Conservation (phyloP, 2,888 invertebrate genomes). For the Ceriagrion tenellum region DNA sequence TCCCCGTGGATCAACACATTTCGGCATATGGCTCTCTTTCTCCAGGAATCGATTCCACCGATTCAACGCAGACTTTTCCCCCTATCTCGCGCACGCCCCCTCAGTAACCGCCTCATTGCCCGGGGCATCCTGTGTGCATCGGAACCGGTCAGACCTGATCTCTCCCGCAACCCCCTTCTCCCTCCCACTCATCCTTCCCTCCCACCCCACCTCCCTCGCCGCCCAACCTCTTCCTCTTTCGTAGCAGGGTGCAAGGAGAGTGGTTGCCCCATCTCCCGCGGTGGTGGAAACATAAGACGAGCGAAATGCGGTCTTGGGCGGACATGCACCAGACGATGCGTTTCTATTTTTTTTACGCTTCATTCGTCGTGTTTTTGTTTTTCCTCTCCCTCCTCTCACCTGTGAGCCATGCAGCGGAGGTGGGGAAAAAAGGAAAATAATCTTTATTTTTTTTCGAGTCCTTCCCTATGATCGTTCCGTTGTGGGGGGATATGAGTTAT, state of each 20-base stretch:
- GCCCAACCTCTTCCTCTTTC: neutral
- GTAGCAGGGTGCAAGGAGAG: slow-evolving; percentile 32
- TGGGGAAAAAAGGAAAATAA: neutral
- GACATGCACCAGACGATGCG: slow-evolving; percentile 35
- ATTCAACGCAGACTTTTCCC: neutral
- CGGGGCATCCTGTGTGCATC: slow-evolving; percentile 13
- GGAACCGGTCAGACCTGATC: slow-evolving; percentile 62
- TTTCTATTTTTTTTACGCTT: slow-evolving; percentile 34
- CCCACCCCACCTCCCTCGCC: neutral
- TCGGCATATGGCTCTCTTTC: slow-evolving; percentile 15
- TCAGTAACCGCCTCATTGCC: neutral
- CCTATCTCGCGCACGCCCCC: neutral
- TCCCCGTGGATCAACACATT: slow-evolving; percentile 46
- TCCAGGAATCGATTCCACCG: slow-evolving; percentile 15
- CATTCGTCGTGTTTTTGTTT: neutral
- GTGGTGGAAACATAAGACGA: slow-evolving; percentile 15
- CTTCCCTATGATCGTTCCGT: neutral
- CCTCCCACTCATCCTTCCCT: neutral
- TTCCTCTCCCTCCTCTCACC: neutral
- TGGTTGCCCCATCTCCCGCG: slow-evolving; percentile 15
- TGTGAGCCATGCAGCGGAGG: neutral
- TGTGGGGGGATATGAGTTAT: slow-evolving; percentile 2
- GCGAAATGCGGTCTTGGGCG: slow-evolving; percentile 34
- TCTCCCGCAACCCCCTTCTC: neutral
- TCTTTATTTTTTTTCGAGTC: neutral